Evolutionary conservation across 2,113 vertebrate species (phyloP), one percentile per base, ranked within the genome.

Genomic region (Pelmatolapia mariae): DNA sequence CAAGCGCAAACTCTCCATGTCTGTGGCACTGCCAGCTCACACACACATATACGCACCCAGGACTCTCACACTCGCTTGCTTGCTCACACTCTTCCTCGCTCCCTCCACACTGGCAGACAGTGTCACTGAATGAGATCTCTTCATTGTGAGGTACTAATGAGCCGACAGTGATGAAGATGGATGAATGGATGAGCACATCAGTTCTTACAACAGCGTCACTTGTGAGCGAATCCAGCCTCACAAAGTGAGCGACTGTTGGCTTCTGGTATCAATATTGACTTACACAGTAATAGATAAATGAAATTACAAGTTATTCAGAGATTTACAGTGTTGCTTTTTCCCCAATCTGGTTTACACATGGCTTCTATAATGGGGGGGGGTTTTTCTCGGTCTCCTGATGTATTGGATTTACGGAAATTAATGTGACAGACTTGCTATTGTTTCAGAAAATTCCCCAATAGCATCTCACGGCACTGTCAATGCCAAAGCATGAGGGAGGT

Each of bases 21-120:
- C 85, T 86, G 66, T 84, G 76, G 24, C 71, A 29, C 87, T 89
- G 91, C 89, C 93, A 91, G 61, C 83, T 71, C 53, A 50, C 71
- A 50, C 71, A 50, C 81, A 59, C 24, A 50, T 61, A 29, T 3
- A 76, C 4, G 0, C 40, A 43, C 19, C 4, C 38, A 71, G 61
- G 40, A 45, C 61, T 50, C 45, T 71, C 78, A 61, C 59, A 33
- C 19, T 54, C 6, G 50, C 73, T 26, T 18, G 26, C 43, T 18
- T 31, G 1, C 81, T 80, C 33, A 5, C 12, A 18, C 84, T 43
- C 38, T 15, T 33, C 45, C 82, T 19, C 43, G 15, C 33, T 45
- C 53, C 6, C 45, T 79, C 76, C 57, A 38, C 57, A 83, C 47
- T 40, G 73, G 57, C 85, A 82, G 90, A 88, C 54, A 13, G 31